Evolutionary conservation across 92 coral and sea anemone genomes (phyloP).

Genomic region (Epizoanthus scotinus): DNA sequence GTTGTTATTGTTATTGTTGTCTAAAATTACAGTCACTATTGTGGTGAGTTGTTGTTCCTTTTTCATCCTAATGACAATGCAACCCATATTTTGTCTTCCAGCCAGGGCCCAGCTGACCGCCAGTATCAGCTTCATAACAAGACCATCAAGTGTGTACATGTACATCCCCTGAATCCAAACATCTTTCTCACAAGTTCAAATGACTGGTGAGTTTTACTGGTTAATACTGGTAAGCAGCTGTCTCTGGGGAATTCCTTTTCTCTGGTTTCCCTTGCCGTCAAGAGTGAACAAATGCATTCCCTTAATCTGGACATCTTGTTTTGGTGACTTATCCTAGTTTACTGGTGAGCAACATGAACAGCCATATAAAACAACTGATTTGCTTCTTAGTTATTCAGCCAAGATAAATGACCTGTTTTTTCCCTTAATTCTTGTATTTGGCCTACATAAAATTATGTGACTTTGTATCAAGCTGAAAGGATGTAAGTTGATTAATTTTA

Average conservation of each 20-base stretch:
- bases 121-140: conserved; percentile 70
- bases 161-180: conserved; percentile 71
- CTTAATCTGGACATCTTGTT: conserved; percentile 66
- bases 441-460: too few species aligned
- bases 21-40: too few species aligned
- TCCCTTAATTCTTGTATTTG: too few species aligned
- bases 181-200: conserved; percentile 78
- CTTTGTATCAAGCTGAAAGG: too few species aligned
- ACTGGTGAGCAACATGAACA: too few species aligned
- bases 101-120: conserved; percentile 41
- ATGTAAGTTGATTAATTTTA: too few species aligned
- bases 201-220: conserved; percentile 68
- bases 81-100: conserved; percentile 12
- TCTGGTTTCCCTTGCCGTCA: background rate
- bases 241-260: too few species aligned
- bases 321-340: conserved; percentile 55
- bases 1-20: too few species aligned
- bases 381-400: too few species aligned
- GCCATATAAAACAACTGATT: too few species aligned
- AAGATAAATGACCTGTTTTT: too few species aligned
- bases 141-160: conserved; percentile 81
- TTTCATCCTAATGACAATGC: background rate
- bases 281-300: conserved; percentile 50
- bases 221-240: too few species aligned
- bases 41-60: background rate